Evolutionary conservation across 1,140 invertebrate species (phyloP), one percentile per base, ranked within the genome.

Genomic region (Bombus turneri): DNA sequence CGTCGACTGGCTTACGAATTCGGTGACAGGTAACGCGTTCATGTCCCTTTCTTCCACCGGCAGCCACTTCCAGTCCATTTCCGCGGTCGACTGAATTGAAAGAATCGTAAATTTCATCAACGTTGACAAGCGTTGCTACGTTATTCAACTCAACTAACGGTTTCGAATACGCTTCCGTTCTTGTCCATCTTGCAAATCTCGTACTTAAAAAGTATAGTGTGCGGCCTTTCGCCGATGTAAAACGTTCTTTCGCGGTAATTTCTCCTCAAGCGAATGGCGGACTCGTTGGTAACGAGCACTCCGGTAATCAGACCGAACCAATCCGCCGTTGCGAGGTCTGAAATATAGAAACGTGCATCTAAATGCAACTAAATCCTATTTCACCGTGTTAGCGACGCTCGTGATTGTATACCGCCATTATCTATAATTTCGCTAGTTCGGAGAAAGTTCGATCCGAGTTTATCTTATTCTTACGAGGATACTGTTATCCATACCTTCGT

Each of bases 261-360:
- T 64, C 76, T 88, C 64, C 71, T 77, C 34, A 88, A 83, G 77
- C 73, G 68, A 31, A 93, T 47, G 69, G 93, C 88, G 31, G 91
- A 91, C n/a, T 41, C 76, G 12, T 85, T 76, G 10, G 87, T 74
- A 13, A 90, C 78, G n/a, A 93, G 9, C 3, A 88, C 88, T 2
- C 91, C 87, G 25, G 86, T 93, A 85, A 94, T 94, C 83, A 94
- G 73, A 64, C 93, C 93, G 34, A 94, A 91, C 92, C 92, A 92
- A 62, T 90, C 91, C 12, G 85, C 79, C 10, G 78, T 86, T 10
- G 43, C 53, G 37, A 94, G 81, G 80, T 86, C 93, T 93, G 79
- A n/a, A 81, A 37, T n/a, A 37, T 57, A 62, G 25, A 22, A 53
- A 57, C 31, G 47, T 28, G 59, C 43, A 69, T 66, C 34, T 59